Evolutionary conservation across 2,113 vertebrate species (phyloP).

Genomic region (Plotosus lineatus): DNA sequence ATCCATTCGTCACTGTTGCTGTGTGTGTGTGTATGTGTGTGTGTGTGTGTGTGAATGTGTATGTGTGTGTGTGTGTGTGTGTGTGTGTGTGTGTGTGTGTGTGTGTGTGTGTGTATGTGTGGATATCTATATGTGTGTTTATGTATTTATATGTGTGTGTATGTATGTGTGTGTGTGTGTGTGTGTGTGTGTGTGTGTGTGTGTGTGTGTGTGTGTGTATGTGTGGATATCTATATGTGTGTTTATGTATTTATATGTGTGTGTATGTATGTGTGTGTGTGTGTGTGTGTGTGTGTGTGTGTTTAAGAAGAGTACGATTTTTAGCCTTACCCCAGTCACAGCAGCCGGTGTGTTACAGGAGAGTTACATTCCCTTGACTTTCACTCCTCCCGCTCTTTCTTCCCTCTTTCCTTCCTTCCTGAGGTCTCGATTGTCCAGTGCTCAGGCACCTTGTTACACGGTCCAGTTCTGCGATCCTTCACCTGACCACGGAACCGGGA

Average conservation of each 20-base stretch:
- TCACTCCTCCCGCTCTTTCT: conserved; percentile 7
- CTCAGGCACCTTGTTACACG: conserved; percentile 16
- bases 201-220: background rate
- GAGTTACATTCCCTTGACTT: conserved; percentile 25
- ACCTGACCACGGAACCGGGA: background rate
- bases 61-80: conserved; percentile 18
- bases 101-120: conserved; percentile 4
- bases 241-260: no score
- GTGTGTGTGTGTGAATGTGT: no score
- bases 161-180: background rate
- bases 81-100: conserved; percentile 12
- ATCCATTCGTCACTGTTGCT: conserved; percentile 1
- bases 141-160: background rate
- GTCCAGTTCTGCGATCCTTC: conserved; percentile 38
- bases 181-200: background rate
- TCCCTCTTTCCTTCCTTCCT: conserved; percentile 21
- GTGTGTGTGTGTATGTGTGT: background rate
- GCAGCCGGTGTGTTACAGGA: conserved; percentile 30
- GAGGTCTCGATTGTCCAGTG: conserved; percentile 23
- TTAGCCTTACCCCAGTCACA: conserved; percentile 16
- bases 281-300: conserved; percentile 1
- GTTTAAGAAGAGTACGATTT: background rate
- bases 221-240: no score
- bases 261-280: background rate
- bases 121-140: conserved; percentile 17